Percentiles rank a stretch among this genome's conserved stretches.
These are phyloP conservation scores for Caenorhabditis remanei DNA, from an alignment of 1,140 invertebrate species.

Conservation along the genomic window DNA sequence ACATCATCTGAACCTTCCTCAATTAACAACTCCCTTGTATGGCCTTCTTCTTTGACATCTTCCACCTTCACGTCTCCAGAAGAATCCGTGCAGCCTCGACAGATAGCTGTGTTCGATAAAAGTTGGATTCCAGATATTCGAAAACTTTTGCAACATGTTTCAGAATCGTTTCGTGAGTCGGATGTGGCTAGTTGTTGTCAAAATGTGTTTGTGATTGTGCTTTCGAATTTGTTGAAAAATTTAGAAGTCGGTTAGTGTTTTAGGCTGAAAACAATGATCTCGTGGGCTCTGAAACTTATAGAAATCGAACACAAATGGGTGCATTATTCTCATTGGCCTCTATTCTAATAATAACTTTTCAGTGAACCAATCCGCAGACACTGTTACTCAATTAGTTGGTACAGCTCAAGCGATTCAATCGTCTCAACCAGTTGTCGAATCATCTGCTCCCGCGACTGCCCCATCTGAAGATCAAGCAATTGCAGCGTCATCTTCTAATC, in stretches of 20 bases:
- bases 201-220: not conserved
- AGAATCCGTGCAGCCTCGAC: not conserved
- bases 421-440: not conserved
- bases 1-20: not conserved
- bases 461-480: not conserved
- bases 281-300: conserved; percentile 1
- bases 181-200: not conserved
- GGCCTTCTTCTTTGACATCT: not conserved
- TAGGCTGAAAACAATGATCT: no score
- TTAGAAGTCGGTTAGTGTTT: no score
- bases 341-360: not conserved
- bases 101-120: not conserved
- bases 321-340: no score
- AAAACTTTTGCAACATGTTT: conserved; percentile 4
- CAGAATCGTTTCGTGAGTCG: conserved; percentile 1
- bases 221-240: no score
- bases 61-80: not conserved
- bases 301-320: no score
- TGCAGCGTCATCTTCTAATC: not conserved
- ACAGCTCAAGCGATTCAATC: not conserved
- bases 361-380: not conserved
- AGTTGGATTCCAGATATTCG: not conserved
- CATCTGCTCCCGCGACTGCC: not conserved
- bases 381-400: no score
- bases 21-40: not conserved